Percentiles rank a stretch among this genome's conserved stretches.
These are phyloP conservation scores for Scyliorhinus canicula DNA, from an alignment of 2,797 vertebrate genomes.

Conservation along the genomic window DNA sequence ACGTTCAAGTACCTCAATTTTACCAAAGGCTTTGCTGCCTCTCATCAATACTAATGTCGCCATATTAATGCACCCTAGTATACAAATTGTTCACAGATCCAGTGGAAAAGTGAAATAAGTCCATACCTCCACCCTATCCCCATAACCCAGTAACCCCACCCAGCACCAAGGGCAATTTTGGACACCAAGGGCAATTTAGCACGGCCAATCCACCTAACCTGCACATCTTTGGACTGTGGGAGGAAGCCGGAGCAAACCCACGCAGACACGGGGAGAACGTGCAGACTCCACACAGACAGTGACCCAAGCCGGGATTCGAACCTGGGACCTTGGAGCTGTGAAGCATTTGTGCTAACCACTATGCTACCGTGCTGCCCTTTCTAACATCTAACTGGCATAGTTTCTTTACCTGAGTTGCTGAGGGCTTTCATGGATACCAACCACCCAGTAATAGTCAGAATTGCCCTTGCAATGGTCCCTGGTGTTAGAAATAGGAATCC, in stretches of 20 bases:
- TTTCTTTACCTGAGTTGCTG: slow-evolving; percentile 82
- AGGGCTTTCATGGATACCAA: slow-evolving; percentile 84
- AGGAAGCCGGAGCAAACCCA: no score
- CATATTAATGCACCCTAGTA: not conserved
- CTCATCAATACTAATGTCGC: not conserved
- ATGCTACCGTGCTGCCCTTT: no score
- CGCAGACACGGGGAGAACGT: no score
- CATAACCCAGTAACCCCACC: no score
- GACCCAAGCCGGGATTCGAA: no score
- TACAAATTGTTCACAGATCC: not conserved
- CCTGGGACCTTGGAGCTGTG: no score
- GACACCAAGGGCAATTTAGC: no score
- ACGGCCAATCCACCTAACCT: no score
- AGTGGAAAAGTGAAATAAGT: not conserved
- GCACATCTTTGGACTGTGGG: no score
- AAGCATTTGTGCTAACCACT: no score
- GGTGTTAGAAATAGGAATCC: slow-evolving; percentile 81
- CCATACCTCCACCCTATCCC: not conserved
- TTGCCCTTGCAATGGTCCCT: slow-evolving; percentile 84
- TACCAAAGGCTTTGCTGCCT: not conserved
- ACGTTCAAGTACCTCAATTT: not conserved
- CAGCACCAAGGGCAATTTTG: no score
- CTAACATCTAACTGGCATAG: not conserved
- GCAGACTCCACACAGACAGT: no score
- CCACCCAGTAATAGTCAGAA: slow-evolving; percentile 90